Conservation (phyloP, 2,888 invertebrate genomes). For the Sylvicola fuscatus region DNA sequence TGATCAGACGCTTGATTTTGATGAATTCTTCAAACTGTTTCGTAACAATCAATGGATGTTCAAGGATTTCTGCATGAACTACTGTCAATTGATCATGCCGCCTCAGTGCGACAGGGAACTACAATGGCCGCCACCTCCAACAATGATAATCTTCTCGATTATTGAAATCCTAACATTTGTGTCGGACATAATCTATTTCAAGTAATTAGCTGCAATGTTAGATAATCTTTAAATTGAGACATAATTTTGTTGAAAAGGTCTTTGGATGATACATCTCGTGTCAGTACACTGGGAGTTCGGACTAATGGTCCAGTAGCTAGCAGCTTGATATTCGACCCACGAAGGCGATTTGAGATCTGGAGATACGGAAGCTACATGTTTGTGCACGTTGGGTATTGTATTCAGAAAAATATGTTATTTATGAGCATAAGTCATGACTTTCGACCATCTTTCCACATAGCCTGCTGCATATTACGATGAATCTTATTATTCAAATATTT, state of each 20-base stretch:
- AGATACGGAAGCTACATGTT: conserved; percentile 89
- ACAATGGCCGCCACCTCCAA: conserved; percentile 67
- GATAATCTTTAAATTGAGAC: conserved; percentile 23
- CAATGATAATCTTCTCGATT: conserved; percentile 77
- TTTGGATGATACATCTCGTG: too few relatives aligned
- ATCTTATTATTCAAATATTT: conserved; percentile 77
- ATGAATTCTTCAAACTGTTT: conserved; percentile 46
- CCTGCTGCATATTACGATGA: conserved; percentile 71
- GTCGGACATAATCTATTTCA: conserved; percentile 22
- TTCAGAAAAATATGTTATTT: conserved; percentile 15
- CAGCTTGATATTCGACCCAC: conserved; percentile 74
- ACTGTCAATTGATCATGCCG: conserved; percentile 21
- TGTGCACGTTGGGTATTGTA: conserved; percentile 82
- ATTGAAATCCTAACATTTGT: conserved; percentile 62
- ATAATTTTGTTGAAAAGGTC: conserved; percentile 8
- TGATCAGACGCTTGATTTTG: conserved; percentile 39
- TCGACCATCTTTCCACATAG: conserved; percentile 16
- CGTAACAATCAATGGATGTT: conserved; percentile 28
- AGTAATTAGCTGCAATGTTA: conserved; percentile 15
- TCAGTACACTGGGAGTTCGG: too few relatives aligned
- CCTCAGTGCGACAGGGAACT: conserved; percentile 18
- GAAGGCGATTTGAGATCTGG: conserved; percentile 74
- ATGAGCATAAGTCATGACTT: too few relatives aligned
- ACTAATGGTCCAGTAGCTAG: conserved; percentile 58
- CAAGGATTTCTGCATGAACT: conserved; percentile 15